phyloP scores from a whole-genome alignment of 2,797 vertebrate genomes.

The Melopsittacus undulatus region DNA sequence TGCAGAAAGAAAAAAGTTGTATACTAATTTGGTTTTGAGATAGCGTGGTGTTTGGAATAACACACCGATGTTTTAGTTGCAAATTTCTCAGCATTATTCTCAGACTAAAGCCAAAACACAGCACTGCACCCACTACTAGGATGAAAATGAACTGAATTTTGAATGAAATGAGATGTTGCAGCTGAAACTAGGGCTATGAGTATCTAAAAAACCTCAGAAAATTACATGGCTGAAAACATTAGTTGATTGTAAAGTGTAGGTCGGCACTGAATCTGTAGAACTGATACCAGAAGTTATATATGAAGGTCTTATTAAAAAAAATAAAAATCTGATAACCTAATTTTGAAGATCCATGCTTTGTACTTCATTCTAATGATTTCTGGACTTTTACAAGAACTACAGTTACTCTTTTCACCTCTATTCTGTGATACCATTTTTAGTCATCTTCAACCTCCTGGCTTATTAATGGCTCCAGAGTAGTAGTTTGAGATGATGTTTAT shows the following conservation, averaged over 20 bases:
- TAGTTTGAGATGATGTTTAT: background rate
- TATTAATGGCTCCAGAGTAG: background rate
- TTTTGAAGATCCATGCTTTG: conserved; percentile 25
- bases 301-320: background rate
- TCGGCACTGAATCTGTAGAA: background rate
- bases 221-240: background rate
- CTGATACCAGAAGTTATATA: background rate
- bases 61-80: background rate
- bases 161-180: background rate
- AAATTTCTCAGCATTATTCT: background rate
- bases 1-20: background rate
- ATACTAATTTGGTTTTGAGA: conserved; percentile 19
- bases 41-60: background rate
- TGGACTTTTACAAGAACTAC: background rate
- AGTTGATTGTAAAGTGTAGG: background rate
- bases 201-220: background rate
- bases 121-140: background rate
- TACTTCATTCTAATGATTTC: background rate
- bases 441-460: background rate
- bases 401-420: background rate
- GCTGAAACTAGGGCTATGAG: background rate
- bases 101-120: background rate
- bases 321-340: background rate
- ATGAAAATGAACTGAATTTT: background rate
- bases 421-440: background rate